Percentiles rank a stretch among this genome's conserved stretches.
phyloP scores from a whole-genome alignment of 2,113 vertebrate species.

The Cercocebus atys region DNA sequence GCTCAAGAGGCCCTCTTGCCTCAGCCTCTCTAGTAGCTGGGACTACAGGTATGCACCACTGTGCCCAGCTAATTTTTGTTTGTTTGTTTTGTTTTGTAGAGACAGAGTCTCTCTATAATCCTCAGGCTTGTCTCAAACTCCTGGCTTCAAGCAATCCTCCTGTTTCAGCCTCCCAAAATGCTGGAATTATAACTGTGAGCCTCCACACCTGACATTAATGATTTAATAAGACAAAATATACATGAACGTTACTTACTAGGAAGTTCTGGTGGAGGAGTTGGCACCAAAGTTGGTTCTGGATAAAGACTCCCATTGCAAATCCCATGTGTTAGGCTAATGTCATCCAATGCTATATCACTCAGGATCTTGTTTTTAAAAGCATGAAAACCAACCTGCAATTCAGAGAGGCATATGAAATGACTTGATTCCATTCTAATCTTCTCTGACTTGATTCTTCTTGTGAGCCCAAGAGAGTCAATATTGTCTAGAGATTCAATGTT shows the following conservation, averaged over 20 bases:
- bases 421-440: background rate
- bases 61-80: too few relatives aligned
- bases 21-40: too few relatives aligned
- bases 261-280: constrained; percentile 79
- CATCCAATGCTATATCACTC: constrained; percentile 93
- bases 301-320: constrained; percentile 84
- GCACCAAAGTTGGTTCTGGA: constrained; percentile 90
- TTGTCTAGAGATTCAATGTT: background rate
- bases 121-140: too few relatives aligned
- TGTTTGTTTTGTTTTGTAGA: too few relatives aligned
- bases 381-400: constrained; percentile 90
- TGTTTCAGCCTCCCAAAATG: too few relatives aligned
- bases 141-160: too few relatives aligned
- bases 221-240: background rate
- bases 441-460: background rate
- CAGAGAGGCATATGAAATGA: background rate
- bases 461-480: background rate
- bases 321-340: constrained; percentile 86
- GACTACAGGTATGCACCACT: too few relatives aligned
- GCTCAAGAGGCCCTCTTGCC: too few relatives aligned
- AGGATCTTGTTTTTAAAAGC: constrained; percentile 83
- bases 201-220: background rate
- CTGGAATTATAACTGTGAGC: too few relatives aligned
- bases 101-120: too few relatives aligned
- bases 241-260: constrained; percentile 85